Evolutionary conservation across 2,797 vertebrate species (phyloP).

Genomic region (Phylloscopus collybita): DNA sequence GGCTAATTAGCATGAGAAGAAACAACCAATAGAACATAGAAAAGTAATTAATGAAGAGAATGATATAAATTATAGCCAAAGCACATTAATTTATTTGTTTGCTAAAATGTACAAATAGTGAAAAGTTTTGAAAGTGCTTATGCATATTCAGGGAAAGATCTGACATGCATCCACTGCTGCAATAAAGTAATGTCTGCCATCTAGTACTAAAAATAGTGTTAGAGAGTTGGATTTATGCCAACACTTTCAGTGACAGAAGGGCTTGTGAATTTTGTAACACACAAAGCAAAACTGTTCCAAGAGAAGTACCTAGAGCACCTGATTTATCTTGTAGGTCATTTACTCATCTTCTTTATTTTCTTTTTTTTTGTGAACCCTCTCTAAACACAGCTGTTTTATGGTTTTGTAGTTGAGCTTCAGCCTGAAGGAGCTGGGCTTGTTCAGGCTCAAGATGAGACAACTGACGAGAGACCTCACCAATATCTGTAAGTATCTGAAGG

Average conservation of each 20-base stretch:
- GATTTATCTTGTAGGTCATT: neutral
- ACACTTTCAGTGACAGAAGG: neutral
- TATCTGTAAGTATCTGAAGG: neutral
- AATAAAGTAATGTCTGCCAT: neutral
- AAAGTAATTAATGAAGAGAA: neutral
- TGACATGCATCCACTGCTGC: fast-evolving
- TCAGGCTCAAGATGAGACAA: neutral
- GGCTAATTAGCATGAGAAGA: neutral
- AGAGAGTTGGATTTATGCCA: neutral
- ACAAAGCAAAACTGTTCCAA: neutral
- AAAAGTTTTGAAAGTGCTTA: neutral
- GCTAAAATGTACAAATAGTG: neutral
- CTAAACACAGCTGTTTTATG: neutral
- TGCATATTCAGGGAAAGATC: neutral
- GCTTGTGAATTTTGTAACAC: neutral
- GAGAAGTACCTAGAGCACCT: neutral
- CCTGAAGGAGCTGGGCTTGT: neutral
- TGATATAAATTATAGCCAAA: neutral
- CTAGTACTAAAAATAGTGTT: neutral
- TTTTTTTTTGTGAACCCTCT: neutral
- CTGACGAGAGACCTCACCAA: neutral
- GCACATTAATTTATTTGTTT: neutral
- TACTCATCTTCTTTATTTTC: neutral
- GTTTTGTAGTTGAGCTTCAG: neutral
- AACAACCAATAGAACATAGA: neutral